Conservation (phyloP, 2,888 invertebrate species). For the Eumerus sabulonum region DNA sequence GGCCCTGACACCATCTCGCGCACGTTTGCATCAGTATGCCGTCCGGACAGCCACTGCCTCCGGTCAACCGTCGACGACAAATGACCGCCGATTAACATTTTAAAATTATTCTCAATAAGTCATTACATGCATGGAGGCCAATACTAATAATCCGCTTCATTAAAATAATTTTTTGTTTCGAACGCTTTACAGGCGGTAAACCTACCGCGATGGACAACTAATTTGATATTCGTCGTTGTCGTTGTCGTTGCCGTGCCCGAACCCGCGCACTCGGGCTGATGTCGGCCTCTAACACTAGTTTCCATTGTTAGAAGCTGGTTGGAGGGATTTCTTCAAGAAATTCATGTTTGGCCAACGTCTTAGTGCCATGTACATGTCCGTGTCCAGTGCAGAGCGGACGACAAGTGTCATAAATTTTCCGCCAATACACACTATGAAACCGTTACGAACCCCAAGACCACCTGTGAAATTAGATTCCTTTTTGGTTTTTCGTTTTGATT, state of each 20-base stretch:
- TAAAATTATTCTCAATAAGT: slow-evolving; percentile 53
- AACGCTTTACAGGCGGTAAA: slow-evolving; percentile 49
- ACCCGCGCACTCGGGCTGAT: too few relatives aligned
- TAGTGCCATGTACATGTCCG: background rate
- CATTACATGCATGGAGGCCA: slow-evolving; percentile 42
- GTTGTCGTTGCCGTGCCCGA: too few relatives aligned
- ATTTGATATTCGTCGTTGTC: slow-evolving; percentile 47
- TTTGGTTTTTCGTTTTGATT: too few relatives aligned
- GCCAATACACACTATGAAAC: background rate
- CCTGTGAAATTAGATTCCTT: slow-evolving; percentile 48
- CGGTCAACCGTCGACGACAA: slow-evolving; percentile 30
- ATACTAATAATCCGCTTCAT: slow-evolving; percentile 39
- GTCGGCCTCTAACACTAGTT: slow-evolving; percentile 18
- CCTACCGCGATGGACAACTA: slow-evolving; percentile 56
- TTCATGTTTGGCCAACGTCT: background rate
- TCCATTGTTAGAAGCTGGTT: slow-evolving; percentile 33
- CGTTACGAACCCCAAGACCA: slow-evolving; percentile 22
- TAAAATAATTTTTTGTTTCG: slow-evolving; percentile 47
- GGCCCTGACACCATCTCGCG: background rate
- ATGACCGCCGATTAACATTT: slow-evolving; percentile 47
- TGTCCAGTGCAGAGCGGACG: slow-evolving; percentile 24
- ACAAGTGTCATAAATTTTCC: slow-evolving; percentile 39
- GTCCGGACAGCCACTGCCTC: slow-evolving; percentile 1
- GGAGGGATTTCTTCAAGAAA: background rate
- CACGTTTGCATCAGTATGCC: too few relatives aligned